Evolutionary conservation across 2,797 vertebrate genomes (phyloP).

Genomic region (Amblyraja radiata): DNA sequence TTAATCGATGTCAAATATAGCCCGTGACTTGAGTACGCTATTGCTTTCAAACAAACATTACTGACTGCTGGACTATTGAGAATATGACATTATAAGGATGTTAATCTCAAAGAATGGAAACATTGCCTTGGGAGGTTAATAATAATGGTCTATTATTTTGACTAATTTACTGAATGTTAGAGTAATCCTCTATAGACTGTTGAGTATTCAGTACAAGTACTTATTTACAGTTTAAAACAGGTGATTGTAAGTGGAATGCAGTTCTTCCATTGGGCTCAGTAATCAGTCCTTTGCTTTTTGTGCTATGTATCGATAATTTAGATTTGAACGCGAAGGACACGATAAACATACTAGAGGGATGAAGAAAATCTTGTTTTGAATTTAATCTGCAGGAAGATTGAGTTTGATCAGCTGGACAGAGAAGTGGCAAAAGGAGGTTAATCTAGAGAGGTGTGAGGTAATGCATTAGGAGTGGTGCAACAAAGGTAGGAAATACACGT

Average conservation of each 20-base stretch:
- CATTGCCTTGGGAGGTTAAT: slow-evolving; percentile 13
- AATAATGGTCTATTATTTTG: neutral
- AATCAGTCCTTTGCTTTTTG: no score
- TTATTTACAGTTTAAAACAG: neutral
- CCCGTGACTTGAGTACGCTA: neutral
- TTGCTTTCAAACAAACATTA: slow-evolving; percentile 21
- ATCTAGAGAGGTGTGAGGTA: no score
- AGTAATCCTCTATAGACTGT: neutral
- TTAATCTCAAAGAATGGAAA: slow-evolving; percentile 12
- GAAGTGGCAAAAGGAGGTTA: no score
- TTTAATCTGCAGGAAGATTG: no score
- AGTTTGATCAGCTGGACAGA: no score
- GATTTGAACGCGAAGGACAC: no score
- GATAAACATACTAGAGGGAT: no score
- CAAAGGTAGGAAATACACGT: no score
- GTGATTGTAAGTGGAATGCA: neutral
- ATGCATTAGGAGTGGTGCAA: no score
- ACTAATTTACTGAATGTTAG: neutral
- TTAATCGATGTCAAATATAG: neutral
- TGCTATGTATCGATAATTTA: no score
- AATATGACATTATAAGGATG: neutral
- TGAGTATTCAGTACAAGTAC: neutral
- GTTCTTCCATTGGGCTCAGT: no score
- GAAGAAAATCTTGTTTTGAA: no score
- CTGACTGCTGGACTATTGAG: slow-evolving; percentile 18